Evolutionary conservation across 2,113 vertebrate species (phyloP).

Genomic region (Phodopus roborovskii): DNA sequence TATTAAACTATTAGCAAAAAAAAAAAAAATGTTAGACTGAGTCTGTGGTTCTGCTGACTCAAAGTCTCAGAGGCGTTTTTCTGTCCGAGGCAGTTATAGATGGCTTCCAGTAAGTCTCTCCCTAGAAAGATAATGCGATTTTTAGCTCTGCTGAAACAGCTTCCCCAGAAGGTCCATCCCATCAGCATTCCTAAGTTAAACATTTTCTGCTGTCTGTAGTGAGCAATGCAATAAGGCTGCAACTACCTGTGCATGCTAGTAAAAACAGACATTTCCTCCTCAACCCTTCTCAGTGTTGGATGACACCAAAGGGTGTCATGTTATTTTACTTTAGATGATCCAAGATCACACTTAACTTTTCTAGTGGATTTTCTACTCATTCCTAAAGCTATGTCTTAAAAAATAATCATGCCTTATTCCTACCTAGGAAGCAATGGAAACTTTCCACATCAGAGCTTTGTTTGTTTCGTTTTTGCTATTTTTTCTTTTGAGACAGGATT

Average conservation of each 20-base stretch:
- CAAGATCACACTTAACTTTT: conserved; percentile 21
- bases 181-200: neutral
- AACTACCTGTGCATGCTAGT: neutral
- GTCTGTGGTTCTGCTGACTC: neutral
- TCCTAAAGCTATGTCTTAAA: conserved; percentile 10
- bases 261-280: neutral
- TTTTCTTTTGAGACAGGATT: no score
- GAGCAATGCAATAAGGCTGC: neutral
- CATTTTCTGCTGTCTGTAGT: neutral
- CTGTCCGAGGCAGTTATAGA: conserved; percentile 24
- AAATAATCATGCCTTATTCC: neutral
- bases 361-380: conserved; percentile 8
- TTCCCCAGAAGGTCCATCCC: conserved; percentile 19
- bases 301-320: neutral
- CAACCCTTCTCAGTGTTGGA: neutral
- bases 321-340: neutral
- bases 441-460: neutral
- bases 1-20: conserved; percentile 17
- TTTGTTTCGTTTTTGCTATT: no score
- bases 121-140: conserved; percentile 55
- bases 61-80: conserved; percentile 11
- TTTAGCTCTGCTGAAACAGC: conserved; percentile 55
- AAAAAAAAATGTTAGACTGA: neutral
- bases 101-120: conserved; percentile 27
- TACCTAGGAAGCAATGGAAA: conserved; percentile 9